Conservation (phyloP, 2,888 invertebrate species). For the Morinoia aosen region DNA sequence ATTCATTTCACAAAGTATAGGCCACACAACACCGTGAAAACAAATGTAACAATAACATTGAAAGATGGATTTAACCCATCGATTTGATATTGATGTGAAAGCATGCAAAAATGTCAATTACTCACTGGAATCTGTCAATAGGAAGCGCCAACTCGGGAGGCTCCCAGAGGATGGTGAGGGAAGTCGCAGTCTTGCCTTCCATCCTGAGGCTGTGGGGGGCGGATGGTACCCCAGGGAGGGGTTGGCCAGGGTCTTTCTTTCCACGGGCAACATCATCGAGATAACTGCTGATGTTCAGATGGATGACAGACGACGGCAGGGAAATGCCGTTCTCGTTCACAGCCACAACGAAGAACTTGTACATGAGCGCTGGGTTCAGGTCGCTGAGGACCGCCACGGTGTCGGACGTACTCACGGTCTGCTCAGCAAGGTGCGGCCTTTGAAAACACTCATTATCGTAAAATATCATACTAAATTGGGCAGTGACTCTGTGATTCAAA, state of each 20-base stretch:
- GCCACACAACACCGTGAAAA: background rate
- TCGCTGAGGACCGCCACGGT: conserved; percentile 76
- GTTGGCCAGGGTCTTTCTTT: conserved; percentile 70
- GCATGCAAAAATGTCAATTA: background rate
- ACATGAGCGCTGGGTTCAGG: conserved; percentile 80
- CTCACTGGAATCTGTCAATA: conserved; percentile 82
- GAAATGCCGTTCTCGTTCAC: conserved; percentile 84
- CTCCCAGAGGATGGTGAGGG: conserved; percentile 86
- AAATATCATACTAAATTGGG: background rate
- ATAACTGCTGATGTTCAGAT: conserved; percentile 78
- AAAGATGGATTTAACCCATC: background rate
- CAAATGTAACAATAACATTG: background rate
- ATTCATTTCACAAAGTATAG: background rate
- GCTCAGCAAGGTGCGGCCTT: conserved; percentile 58
- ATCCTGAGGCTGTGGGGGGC: conserved; percentile 86
- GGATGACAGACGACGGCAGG: conserved; percentile 84
- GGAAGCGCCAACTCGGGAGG: conserved; percentile 87
- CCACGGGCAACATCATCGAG: conserved; percentile 68
- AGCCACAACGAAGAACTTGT: conserved; percentile 86
- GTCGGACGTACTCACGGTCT: conserved; percentile 81
- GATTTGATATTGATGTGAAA: background rate
- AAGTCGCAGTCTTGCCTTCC: conserved; percentile 82
- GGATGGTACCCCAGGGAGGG: conserved; percentile 81
- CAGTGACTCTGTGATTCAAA: background rate
- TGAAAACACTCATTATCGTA: background rate